Evolutionary conservation across 2,888 invertebrate species (phyloP).

Genomic region (Himalopsyche anomala): DNA sequence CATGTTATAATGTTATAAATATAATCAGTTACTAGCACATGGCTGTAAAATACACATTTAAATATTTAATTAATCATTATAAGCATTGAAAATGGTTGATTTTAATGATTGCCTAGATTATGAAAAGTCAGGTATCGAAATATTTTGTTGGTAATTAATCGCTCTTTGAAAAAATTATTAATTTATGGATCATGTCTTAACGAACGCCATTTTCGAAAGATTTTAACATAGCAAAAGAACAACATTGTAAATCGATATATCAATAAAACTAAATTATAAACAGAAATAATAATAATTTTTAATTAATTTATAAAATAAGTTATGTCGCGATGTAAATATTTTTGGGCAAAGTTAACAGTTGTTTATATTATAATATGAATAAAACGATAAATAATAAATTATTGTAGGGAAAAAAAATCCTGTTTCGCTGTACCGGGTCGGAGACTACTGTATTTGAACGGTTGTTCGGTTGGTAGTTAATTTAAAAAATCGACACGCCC

Average conservation of each 20-base stretch:
- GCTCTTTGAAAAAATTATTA: neutral
- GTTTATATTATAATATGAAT: constrained; percentile 1
- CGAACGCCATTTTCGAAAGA: constrained; percentile 36
- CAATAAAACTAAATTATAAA: constrained; percentile 31
- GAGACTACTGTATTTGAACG: constrained; percentile 41
- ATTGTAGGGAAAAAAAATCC: constrained; percentile 33
- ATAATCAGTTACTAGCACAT: too few relatives aligned
- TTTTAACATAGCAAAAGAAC: neutral
- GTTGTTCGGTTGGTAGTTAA: constrained; percentile 40
- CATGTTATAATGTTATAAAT: too few relatives aligned
- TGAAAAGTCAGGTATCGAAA: too few relatives aligned
- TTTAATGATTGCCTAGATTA: too few relatives aligned
- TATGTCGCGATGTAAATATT: constrained; percentile 15
- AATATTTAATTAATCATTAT: too few relatives aligned
- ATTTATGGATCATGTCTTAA: constrained; percentile 21
- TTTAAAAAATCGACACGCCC: constrained; percentile 34
- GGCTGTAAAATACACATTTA: too few relatives aligned
- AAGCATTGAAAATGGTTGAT: too few relatives aligned
- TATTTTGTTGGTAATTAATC: neutral
- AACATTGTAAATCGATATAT: constrained; percentile 32
- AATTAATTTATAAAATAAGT: constrained; percentile 42
- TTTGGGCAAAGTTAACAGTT: constrained; percentile 35
- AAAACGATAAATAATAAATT: constrained; percentile 35
- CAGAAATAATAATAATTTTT: constrained; percentile 27
- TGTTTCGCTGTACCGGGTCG: neutral